Percentiles rank a stretch among this genome's conserved stretches.
Evolutionary conservation across 2,797 vertebrate species (phyloP).

Genomic region (Champsocephalus gunnari): DNA sequence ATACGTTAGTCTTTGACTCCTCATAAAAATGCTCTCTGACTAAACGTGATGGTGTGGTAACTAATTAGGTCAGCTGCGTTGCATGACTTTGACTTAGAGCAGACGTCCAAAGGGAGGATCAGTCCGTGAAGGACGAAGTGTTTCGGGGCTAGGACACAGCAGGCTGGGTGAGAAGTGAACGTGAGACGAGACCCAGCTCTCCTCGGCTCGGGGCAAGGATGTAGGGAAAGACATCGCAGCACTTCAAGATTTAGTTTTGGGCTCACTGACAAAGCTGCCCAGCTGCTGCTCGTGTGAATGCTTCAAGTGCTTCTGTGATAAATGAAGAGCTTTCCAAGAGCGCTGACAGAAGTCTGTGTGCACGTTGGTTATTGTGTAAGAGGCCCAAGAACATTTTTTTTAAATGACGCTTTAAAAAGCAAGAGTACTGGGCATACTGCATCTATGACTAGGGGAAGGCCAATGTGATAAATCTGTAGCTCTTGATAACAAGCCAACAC

Average conservation of each 20-base stretch:
- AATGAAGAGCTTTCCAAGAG: slow-evolving; percentile 37
- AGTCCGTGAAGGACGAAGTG: slow-evolving; percentile 38
- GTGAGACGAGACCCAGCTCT: slow-evolving; percentile 7
- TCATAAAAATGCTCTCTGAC: slow-evolving; percentile 44
- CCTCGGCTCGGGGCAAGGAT: slow-evolving; percentile 29
- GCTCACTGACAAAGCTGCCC: slow-evolving; percentile 22
- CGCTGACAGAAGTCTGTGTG: slow-evolving; percentile 29
- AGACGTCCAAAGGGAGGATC: slow-evolving; percentile 35
- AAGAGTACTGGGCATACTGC: slow-evolving; percentile 8
- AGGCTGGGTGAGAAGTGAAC: background rate
- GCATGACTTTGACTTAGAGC: slow-evolving; percentile 32
- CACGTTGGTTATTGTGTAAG: slow-evolving; percentile 16
- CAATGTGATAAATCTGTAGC: slow-evolving; percentile 6
- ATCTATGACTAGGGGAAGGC: background rate
- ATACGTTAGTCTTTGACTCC: slow-evolving; percentile 23
- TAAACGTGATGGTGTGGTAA: slow-evolving; percentile 23
- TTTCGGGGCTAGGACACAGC: slow-evolving; percentile 6
- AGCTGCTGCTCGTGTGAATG: slow-evolving; percentile 40
- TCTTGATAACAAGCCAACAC: background rate
- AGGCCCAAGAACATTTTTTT: slow-evolving; percentile 20
- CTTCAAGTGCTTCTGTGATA: slow-evolving; percentile 48
- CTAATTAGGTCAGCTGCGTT: slow-evolving; percentile 41
- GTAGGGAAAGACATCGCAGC: slow-evolving; percentile 24
- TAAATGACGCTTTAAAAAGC: slow-evolving; percentile 15
- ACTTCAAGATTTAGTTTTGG: slow-evolving; percentile 28